These are phyloP conservation scores for Pocillopora meandrina DNA, from an alignment of 92 coral and sea anemone species.

Conservation along the genomic window DNA sequence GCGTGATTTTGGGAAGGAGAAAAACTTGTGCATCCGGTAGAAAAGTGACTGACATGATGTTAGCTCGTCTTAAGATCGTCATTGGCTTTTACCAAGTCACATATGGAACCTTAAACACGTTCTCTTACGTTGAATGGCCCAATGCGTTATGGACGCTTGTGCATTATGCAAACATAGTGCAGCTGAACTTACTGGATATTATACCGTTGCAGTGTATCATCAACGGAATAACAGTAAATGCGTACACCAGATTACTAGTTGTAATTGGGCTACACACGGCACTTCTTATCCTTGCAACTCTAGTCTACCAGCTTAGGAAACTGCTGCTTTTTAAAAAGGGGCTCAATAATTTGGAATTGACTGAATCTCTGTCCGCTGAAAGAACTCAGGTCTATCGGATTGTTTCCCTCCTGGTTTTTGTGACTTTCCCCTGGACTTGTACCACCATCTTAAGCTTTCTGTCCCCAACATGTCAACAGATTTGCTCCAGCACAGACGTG, in stretches of 20 bases:
- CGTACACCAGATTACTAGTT: conserved; percentile 52
- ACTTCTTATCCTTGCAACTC: conserved; percentile 22
- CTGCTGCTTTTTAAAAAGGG: not conserved
- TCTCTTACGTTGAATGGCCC: conserved; percentile 65
- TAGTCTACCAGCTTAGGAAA: conserved; percentile 26
- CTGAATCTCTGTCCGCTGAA: conserved; percentile 22
- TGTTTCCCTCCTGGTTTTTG: conserved; percentile 50
- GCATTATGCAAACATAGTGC: conserved; percentile 56
- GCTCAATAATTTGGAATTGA: conserved; percentile 8
- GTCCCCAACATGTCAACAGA: conserved; percentile 53
- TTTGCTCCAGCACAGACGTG: conserved; percentile 39
- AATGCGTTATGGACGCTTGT: conserved; percentile 37
- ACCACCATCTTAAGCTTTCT: conserved; percentile 47
- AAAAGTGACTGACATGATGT: conserved; percentile 39
- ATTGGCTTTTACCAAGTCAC: conserved; percentile 68
- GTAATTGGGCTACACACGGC: conserved; percentile 29
- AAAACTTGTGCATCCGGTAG: conserved; percentile 12
- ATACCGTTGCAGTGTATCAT: conserved; percentile 56
- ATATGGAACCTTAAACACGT: conserved; percentile 55
- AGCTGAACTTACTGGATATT: conserved; percentile 55
- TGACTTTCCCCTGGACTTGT: conserved; percentile 60
- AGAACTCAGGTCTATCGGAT: conserved; percentile 36
- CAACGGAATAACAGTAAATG: conserved; percentile 34
- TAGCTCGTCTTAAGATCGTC: conserved; percentile 62
- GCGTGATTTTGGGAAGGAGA: conserved; percentile 35